These are phyloP conservation scores for Argyra leucocephala DNA, from an alignment of 2,888 invertebrate species.

Conservation along the genomic window DNA sequence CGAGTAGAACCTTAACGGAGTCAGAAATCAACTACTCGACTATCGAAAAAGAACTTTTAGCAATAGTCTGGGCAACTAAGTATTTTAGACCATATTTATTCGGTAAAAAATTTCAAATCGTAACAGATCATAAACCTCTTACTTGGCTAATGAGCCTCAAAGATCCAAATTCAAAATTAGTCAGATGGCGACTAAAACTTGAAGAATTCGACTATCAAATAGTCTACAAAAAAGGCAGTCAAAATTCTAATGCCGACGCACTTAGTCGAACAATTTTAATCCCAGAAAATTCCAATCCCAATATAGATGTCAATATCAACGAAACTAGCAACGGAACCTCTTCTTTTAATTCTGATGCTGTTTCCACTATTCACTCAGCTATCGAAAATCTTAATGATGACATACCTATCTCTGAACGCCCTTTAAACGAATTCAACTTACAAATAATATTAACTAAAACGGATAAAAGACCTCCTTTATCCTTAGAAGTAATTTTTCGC, in stretches of 20 bases:
- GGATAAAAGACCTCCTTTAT: constrained; percentile 8
- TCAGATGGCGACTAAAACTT: constrained; percentile 33
- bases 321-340: neutral
- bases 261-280: constrained; percentile 5
- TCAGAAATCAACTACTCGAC: constrained; percentile 27
- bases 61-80: constrained; percentile 32
- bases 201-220: constrained; percentile 29
- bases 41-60: constrained; percentile 34
- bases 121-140: constrained; percentile 38
- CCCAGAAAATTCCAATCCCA: too few relatives aligned
- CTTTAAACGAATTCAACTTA: constrained; percentile 21
- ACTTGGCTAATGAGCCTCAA: constrained; percentile 35
- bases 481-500: neutral
- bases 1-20: constrained; percentile 27
- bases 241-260: constrained; percentile 21
- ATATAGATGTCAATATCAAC: too few relatives aligned
- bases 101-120: constrained; percentile 34
- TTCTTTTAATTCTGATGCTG: neutral
- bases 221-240: constrained; percentile 22
- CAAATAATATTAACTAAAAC: constrained; percentile 20
- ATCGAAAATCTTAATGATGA: constrained; percentile 18
- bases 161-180: constrained; percentile 35
- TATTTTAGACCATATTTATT: constrained; percentile 35
- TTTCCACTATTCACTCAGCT: constrained; percentile 17
- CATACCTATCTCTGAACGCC: constrained; percentile 22